A percentile compares a stretch with the other conserved stretches of the same genome.
Conservation (phyloP, 2,888 invertebrate genomes). For the Anorthoa munda region DNA sequence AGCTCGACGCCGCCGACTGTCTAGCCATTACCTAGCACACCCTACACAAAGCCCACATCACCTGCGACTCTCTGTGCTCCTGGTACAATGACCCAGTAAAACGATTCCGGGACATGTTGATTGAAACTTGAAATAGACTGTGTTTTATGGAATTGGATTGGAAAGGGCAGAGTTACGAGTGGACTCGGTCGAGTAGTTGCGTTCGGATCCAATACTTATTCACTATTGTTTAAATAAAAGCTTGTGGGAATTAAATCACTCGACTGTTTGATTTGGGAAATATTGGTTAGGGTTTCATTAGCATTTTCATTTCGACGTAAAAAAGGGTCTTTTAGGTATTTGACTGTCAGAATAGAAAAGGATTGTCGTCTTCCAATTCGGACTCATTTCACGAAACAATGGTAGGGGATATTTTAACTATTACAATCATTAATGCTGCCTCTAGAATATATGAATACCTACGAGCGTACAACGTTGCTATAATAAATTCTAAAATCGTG, state of each 20-base stretch:
- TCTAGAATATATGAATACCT: conserved; percentile 18
- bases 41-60: conserved; percentile 79
- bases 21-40: conserved; percentile 81
- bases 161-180: conserved; percentile 68
- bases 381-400: conserved; percentile 3
- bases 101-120: conserved; percentile 80
- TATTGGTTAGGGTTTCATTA: conserved; percentile 50
- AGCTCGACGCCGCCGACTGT: conserved; percentile 81
- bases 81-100: conserved; percentile 86
- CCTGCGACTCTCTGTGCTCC: conserved; percentile 78
- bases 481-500: conserved; percentile 16
- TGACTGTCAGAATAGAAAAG: conserved; percentile 12
- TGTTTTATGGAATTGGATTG: conserved; percentile 79
- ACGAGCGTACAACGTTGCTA: neutral
- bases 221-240: conserved; percentile 60
- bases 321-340: conserved; percentile 33
- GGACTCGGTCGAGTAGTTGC: conserved; percentile 58
- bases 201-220: conserved; percentile 53
- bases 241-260: conserved; percentile 41
- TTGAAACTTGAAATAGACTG: conserved; percentile 79
- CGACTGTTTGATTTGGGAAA: conserved; percentile 36
- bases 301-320: conserved; percentile 41
- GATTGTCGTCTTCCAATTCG: conserved; percentile 17
- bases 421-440: conserved; percentile 8
- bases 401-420: conserved; percentile 10